Conservation (phyloP, 2,888 invertebrate genomes). For the Eupithecia vulgata region DNA sequence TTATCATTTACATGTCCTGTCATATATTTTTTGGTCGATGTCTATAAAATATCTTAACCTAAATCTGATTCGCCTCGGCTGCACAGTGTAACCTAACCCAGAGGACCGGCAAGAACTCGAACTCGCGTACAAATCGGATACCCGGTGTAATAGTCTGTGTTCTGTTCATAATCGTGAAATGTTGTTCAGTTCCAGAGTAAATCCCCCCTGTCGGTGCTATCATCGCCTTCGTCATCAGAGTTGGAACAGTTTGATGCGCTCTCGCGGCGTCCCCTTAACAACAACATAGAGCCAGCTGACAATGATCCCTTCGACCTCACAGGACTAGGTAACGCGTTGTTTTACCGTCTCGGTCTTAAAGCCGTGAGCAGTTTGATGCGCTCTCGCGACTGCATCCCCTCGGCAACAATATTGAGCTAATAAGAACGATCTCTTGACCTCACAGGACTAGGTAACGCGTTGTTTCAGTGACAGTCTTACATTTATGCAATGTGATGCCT, state of each 20-base stretch:
- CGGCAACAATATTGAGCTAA: slow-evolving; percentile 59
- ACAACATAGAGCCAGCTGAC: slow-evolving; percentile 52
- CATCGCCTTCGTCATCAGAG: slow-evolving; percentile 85
- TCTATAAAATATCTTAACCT: too few relatives aligned
- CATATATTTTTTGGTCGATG: too few relatives aligned
- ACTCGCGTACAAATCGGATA: not conserved
- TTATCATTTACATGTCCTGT: too few relatives aligned
- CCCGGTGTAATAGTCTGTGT: not conserved
- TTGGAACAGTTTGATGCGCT: slow-evolving; percentile 95
- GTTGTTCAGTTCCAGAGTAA: slow-evolving; percentile 56
- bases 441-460: slow-evolving; percentile 77
- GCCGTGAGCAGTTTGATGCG: slow-evolving; percentile 95
- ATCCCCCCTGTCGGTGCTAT: slow-evolving; percentile 69
- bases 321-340: slow-evolving; percentile 72
- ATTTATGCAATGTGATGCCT: too few relatives aligned
- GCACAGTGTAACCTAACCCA: too few relatives aligned
- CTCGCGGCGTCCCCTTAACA: slow-evolving; percentile 86
- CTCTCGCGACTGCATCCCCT: slow-evolving; percentile 89
- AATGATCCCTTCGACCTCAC: slow-evolving; percentile 89
- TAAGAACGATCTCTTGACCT: slow-evolving; percentile 89
- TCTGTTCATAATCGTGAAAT: not conserved
- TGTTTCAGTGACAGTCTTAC: not conserved
- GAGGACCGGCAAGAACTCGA: too few relatives aligned
- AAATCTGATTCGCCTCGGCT: too few relatives aligned
- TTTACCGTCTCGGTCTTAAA: too few relatives aligned